Conservation (phyloP, 2,888 invertebrate genomes). For the Synergus itoensis region DNA sequence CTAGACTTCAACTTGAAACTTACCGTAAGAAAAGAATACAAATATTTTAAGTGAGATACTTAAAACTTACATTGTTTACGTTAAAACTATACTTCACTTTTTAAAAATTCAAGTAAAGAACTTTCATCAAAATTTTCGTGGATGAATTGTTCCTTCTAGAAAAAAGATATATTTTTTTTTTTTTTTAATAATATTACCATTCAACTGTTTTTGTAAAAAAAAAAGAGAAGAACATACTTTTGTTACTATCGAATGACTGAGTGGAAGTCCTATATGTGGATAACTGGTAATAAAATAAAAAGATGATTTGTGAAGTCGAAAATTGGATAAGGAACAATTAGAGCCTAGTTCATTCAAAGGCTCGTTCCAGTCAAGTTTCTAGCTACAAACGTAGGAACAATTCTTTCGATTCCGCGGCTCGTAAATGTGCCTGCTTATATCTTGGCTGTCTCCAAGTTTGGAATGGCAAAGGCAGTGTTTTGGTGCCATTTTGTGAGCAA, state of each 20-base stretch:
- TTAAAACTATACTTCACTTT: background rate
- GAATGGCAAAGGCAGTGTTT: conserved; percentile 85
- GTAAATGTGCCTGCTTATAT: conserved; percentile 80
- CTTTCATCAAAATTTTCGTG: background rate
- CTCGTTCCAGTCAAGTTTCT: conserved; percentile 41
- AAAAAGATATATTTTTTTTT: background rate
- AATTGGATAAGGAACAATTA: conserved; percentile 17
- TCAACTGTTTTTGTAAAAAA: background rate
- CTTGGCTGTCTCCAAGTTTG: conserved; percentile 84
- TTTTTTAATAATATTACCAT: background rate
- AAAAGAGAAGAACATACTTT: no score
- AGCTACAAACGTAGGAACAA: conserved; percentile 24
- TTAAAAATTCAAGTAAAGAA: background rate
- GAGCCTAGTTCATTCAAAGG: conserved; percentile 43
- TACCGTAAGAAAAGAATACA: conserved; percentile 37
- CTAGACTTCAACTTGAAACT: conserved; percentile 36
- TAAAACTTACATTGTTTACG: background rate
- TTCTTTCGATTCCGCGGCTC: conserved; percentile 62
- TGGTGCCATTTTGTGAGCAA: conserved; percentile 79
- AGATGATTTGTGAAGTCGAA: background rate
- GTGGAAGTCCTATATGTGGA: conserved; percentile 1
- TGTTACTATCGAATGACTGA: background rate
- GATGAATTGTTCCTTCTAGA: background rate
- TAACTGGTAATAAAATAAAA: background rate
- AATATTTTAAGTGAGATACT: background rate